Base-by-base conservation (phyloP, 2,888 invertebrate species). In the Myathropa florea region DNA sequence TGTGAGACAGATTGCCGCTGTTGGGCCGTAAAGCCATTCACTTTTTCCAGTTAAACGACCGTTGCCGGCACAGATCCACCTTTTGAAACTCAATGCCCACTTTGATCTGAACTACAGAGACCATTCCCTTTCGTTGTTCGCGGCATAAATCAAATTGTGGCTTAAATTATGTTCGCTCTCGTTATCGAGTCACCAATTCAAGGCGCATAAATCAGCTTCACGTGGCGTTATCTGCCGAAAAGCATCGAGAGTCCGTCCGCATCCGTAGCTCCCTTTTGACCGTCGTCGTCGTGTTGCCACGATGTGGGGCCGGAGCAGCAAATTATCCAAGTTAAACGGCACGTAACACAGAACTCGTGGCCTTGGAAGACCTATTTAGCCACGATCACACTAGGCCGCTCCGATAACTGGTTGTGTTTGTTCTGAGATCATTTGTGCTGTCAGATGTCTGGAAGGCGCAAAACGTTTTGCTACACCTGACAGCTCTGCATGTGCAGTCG, bases 261-360 rank as follows among this genome's bases (percentile, higher is more conserved):
- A 77, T 61, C 59, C 7, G 33, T 33, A 9, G 33, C 10, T 33
- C 33, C 24, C 28, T 60, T 60, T 80, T 83, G 81, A 87, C 81
- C 81, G 18, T 77, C 64, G 87, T n/a, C n/a, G 60, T 73, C 83
- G 83, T 87, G 83, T 83, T 75, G 73, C 73, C 88, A 88, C 83
- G 85, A 85, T 79, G 61, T 67, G 21, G 55, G 57, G 12, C 36
- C 64, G 3, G 9, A 39, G n/a, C 39, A 28, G 28, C 28, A 28
- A n/a, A n/a, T n/a, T n/a, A 7, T 28, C 7, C 28, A 4, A 6
- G 28, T 28, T 28, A 28, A 28, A 4, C 6, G 28, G 28, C 6
- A 39, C n/a, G 9, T 33, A 33, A 39, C 14, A 39, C 39, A 39
- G 39, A 39, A n/a, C n/a, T 39, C n/a, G 21, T 70, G 79, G 76